Conservation (phyloP, 2,888 invertebrate genomes). For the Idaea straminata region DNA sequence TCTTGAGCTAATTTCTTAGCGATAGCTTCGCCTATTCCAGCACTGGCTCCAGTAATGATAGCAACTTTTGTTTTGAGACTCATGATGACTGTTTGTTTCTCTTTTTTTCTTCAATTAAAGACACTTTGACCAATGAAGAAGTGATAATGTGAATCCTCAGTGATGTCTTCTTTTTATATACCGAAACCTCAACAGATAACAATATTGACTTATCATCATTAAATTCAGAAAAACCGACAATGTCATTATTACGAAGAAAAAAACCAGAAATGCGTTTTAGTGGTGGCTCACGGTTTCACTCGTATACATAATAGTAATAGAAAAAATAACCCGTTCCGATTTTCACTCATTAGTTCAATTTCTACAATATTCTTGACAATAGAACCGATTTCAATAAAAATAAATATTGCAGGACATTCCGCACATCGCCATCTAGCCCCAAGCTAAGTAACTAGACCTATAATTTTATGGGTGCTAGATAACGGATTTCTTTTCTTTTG, state of each 20-base stretch:
- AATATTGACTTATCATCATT: conserved; percentile 2
- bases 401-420: too few species aligned
- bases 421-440: too few species aligned
- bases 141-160: neutral
- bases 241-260: neutral
- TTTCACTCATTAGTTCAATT: too few species aligned
- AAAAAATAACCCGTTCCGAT: too few species aligned
- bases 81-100: conserved; percentile 8
- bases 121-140: neutral
- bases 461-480: too few species aligned
- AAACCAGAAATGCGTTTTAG: neutral
- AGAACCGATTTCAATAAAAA: too few species aligned
- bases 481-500: too few species aligned
- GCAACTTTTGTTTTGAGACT: conserved; percentile 33
- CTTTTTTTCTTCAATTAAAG: neutral
- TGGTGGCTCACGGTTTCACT: neutral
- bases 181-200: neutral
- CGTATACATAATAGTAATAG: too few species aligned
- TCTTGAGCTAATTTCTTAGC: conserved; percentile 38
- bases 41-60: conserved; percentile 42
- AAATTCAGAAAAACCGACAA: neutral
- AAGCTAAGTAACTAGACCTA: too few species aligned
- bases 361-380: too few species aligned
- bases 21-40: conserved; percentile 44
- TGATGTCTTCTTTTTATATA: conserved; percentile 1